phyloP scores from a whole-genome alignment of 1,140 invertebrate genomes.

The Theocolax elegans region DNA sequence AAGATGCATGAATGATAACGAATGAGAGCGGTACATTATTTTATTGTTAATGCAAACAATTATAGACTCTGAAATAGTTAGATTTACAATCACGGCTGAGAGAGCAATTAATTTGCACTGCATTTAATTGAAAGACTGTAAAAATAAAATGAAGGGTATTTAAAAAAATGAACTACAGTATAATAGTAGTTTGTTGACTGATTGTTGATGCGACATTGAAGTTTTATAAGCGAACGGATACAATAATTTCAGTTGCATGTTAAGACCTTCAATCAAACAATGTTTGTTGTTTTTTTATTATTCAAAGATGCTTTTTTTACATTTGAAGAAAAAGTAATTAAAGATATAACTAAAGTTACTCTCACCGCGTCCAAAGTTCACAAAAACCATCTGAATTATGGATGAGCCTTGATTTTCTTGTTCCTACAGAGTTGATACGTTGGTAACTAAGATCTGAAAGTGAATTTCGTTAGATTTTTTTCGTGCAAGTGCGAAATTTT shows the following conservation, averaged over 20 bases:
- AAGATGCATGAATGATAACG: too few relatives aligned
- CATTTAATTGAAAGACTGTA: conserved; percentile 37
- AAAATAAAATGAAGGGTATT: conserved; percentile 23
- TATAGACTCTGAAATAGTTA: conserved; percentile 1
- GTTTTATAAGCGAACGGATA: conserved; percentile 33
- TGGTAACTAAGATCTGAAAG: conserved; percentile 33
- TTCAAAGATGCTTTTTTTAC: not conserved
- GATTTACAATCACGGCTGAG: not conserved
- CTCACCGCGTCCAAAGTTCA: conserved; percentile 43
- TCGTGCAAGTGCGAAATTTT: conserved; percentile 33
- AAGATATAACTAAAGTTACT: conserved; percentile 43
- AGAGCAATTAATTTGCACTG: conserved; percentile 24
- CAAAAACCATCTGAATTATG: conserved; percentile 44
- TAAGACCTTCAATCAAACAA: conserved; percentile 13
- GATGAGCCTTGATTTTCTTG: conserved; percentile 49
- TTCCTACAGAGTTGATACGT: conserved; percentile 47
- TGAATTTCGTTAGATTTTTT: conserved; percentile 27
- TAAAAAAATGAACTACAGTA: conserved; percentile 3
- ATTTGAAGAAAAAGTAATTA: conserved; percentile 20
- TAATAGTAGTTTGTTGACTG: conserved; percentile 15
- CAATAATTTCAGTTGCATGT: conserved; percentile 31
- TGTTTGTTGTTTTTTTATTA: conserved; percentile 32
- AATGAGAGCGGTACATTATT: too few relatives aligned
- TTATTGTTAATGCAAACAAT: too few relatives aligned
- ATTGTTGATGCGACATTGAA: conserved; percentile 23